Conservation (phyloP, 2,888 invertebrate species). For the Dichetophora obliterata region DNA sequence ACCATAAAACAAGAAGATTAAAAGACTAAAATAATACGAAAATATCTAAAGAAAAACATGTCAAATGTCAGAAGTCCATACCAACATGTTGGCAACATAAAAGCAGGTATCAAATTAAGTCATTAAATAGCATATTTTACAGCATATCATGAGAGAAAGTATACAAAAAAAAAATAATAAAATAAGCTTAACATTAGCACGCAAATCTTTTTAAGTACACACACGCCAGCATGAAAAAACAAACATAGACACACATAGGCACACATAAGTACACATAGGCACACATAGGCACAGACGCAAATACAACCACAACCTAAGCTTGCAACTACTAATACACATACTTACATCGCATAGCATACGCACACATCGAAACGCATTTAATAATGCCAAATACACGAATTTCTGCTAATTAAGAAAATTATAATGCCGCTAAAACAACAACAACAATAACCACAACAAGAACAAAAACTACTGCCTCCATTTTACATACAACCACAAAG, state of each 20-base stretch:
- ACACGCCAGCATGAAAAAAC: not conserved
- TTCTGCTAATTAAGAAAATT: too few relatives aligned
- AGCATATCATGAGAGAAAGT: not conserved
- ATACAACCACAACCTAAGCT: not conserved
- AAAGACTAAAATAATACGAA: not conserved
- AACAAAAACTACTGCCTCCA: too few relatives aligned
- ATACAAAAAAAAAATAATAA: not conserved
- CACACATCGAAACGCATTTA: too few relatives aligned
- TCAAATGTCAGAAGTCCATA: not conserved
- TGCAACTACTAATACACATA: not conserved
- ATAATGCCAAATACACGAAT: too few relatives aligned
- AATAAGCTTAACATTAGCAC: not conserved
- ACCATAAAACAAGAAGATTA: too few relatives aligned
- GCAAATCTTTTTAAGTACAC: not conserved
- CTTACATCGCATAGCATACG: not conserved
- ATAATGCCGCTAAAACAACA: too few relatives aligned
- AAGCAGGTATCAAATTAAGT: not conserved
- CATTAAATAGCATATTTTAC: not conserved
- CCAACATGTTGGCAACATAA: not conserved
- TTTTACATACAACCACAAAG: too few relatives aligned
- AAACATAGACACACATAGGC: not conserved
- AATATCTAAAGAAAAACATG: not conserved
- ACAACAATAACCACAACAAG: too few relatives aligned
- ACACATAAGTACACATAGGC: not conserved
- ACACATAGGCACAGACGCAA: not conserved